Percentiles rank a stretch among this genome's conserved stretches.
These are phyloP conservation scores for Euphydryas editha DNA, from an alignment of 2,888 invertebrate species.

Conservation along the genomic window DNA sequence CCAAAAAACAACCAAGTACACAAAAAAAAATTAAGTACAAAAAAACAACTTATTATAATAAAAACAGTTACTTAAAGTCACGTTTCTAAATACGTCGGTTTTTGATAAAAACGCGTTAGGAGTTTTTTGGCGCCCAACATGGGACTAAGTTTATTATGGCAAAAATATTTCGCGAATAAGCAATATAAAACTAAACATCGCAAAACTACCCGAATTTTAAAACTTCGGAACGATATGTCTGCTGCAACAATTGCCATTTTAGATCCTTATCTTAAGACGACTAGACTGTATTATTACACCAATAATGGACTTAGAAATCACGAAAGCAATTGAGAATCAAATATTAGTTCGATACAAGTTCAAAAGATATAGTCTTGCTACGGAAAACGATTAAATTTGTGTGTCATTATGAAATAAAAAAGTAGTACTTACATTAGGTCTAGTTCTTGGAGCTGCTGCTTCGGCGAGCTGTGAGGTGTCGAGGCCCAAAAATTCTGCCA, in stretches of 20 bases:
- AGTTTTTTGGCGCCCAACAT: conserved; percentile 60
- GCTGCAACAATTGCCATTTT: conserved; percentile 30
- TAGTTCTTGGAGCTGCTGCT: conserved; percentile 50
- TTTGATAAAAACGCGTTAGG: background rate
- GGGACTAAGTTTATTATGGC: conserved; percentile 40
- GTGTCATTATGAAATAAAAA: background rate
- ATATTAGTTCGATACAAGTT: background rate
- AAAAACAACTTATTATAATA: too few species aligned
- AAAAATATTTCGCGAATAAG: background rate
- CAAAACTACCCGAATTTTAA: conserved; percentile 19
- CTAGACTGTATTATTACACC: conserved; percentile 34
- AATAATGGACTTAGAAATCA: conserved; percentile 23
- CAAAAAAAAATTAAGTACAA: too few species aligned
- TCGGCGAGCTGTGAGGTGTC: conserved; percentile 55
- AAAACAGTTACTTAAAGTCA: too few species aligned
- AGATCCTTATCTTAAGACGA: conserved; percentile 31
- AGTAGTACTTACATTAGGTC: conserved; percentile 60
- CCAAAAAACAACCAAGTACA: too few species aligned
- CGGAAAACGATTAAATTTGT: background rate
- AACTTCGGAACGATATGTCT: conserved; percentile 26
- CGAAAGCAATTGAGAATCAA: conserved; percentile 6
- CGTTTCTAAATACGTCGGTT: too few species aligned
- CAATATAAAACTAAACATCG: background rate
- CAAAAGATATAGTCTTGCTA: background rate
- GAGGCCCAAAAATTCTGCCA: conserved; percentile 63